These are phyloP conservation scores for Acinonyx jubatus DNA, from an alignment of 2,113 vertebrate species.

Conservation along the genomic window DNA sequence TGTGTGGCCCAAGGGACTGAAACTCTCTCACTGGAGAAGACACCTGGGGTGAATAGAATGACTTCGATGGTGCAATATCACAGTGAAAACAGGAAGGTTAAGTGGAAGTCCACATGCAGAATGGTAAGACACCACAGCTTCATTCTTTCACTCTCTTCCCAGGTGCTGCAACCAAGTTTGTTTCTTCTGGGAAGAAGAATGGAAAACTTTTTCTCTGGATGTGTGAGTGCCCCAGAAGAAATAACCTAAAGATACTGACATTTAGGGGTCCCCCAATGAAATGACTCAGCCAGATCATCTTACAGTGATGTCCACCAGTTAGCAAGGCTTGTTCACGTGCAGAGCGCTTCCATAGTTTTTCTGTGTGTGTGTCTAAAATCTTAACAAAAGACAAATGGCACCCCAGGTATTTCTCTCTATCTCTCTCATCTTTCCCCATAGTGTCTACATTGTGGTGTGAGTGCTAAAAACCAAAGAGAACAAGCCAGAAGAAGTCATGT, in stretches of 20 bases:
- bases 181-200: background rate
- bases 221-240: background rate
- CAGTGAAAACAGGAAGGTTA: background rate
- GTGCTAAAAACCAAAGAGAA: background rate
- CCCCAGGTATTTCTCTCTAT: background rate
- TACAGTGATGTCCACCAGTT: background rate
- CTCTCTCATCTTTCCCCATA: background rate
- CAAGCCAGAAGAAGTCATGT: background rate
- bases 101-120: background rate
- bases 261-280: background rate
- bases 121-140: background rate
- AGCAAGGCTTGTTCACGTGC: background rate
- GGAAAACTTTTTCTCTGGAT: background rate
- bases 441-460: background rate
- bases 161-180: background rate
- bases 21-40: accelerated
- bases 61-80: background rate
- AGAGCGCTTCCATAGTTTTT: background rate
- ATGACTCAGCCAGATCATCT: background rate
- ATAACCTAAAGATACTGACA: background rate
- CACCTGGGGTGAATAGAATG: background rate
- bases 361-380: background rate
- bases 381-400: background rate
- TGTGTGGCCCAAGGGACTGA: background rate
- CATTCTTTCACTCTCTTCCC: background rate